Evolutionary conservation across 2,113 vertebrate species (phyloP).

Genomic region (Glareola pratincola): DNA sequence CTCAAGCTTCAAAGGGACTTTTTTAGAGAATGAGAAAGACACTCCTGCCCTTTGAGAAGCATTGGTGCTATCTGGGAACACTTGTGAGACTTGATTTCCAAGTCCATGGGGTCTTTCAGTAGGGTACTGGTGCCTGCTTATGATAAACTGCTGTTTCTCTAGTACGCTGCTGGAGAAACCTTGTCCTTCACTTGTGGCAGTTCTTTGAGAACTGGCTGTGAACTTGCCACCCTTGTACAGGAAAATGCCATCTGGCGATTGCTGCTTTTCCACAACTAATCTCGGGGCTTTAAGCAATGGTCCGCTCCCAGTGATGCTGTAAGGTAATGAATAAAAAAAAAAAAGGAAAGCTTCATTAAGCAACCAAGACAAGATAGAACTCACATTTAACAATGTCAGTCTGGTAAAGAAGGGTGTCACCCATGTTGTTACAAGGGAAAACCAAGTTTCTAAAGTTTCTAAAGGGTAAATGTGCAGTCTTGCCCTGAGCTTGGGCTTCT

Average conservation of each 20-base stretch:
- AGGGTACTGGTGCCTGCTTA: slow-evolving; percentile 53
- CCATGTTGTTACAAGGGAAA: not conserved
- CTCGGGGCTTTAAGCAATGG: slow-evolving; percentile 78
- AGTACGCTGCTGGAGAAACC: slow-evolving; percentile 40
- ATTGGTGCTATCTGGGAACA: slow-evolving; percentile 57
- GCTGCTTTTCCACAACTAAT: slow-evolving; percentile 70
- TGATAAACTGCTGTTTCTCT: slow-evolving; percentile 43
- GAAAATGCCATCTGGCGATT: slow-evolving; percentile 66
- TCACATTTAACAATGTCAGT: not conserved
- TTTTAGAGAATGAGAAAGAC: slow-evolving; percentile 95
- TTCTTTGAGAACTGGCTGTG: slow-evolving; percentile 47
- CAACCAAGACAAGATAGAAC: not conserved
- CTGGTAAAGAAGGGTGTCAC: not conserved
- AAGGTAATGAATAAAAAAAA: slow-evolving; percentile 27
- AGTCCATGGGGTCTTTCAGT: slow-evolving; percentile 26
- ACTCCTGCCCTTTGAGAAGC: slow-evolving; percentile 81
- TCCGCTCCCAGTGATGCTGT: slow-evolving; percentile 79
- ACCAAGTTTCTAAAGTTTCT: not conserved
- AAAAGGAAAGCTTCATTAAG: not conserved
- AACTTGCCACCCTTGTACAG: slow-evolving; percentile 69
- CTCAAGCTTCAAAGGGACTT: slow-evolving; percentile 88
- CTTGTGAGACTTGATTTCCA: slow-evolving; percentile 47
- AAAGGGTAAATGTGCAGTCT: not conserved
- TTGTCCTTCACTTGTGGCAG: slow-evolving; percentile 39
- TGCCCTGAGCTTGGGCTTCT: not conserved